These are phyloP conservation scores for Lepilemur septentrionalis DNA, from an alignment of 2,797 vertebrate genomes.

Conservation along the genomic window DNA sequence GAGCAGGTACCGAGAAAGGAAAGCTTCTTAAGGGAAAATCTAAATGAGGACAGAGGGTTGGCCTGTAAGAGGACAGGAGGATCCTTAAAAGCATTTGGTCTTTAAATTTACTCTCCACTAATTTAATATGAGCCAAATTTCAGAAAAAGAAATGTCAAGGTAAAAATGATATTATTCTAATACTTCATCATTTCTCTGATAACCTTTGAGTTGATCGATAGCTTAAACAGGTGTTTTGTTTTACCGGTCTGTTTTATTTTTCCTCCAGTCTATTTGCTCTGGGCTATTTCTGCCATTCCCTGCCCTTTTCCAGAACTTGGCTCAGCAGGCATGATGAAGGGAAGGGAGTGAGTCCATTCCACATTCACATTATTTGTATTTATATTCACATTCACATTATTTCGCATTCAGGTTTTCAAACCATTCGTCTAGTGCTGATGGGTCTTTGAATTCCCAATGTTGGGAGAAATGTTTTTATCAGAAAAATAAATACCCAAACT, in stretches of 20 bases:
- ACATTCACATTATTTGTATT: not conserved
- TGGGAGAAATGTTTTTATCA: conserved; percentile 36
- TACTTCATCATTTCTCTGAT: conserved; percentile 54
- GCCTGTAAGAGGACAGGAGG: not conserved
- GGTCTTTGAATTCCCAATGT: not conserved
- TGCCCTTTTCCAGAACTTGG: conserved; percentile 41
- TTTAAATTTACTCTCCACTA: conserved; percentile 31
- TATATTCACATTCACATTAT: not conserved
- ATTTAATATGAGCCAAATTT: conserved; percentile 5
- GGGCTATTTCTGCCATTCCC: conserved; percentile 45
- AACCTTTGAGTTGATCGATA: conserved; percentile 73
- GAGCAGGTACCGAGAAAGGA: not conserved
- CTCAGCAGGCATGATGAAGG: not conserved
- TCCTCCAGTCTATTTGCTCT: conserved; percentile 7
- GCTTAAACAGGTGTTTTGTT: conserved; percentile 49
- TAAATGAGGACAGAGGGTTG: not conserved
- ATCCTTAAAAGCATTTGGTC: conserved; percentile 18
- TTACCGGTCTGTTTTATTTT: conserved; percentile 32
- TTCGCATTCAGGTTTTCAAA: not conserved
- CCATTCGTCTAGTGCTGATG: not conserved
- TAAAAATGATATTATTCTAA: conserved; percentile 60
- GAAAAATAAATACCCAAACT: conserved; percentile 57
- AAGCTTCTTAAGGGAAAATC: not conserved
- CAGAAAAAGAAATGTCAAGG: conserved; percentile 60
- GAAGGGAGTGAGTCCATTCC: not conserved